Conservation (phyloP, 2,113 vertebrate genomes). For the Clarias gariepinus region DNA sequence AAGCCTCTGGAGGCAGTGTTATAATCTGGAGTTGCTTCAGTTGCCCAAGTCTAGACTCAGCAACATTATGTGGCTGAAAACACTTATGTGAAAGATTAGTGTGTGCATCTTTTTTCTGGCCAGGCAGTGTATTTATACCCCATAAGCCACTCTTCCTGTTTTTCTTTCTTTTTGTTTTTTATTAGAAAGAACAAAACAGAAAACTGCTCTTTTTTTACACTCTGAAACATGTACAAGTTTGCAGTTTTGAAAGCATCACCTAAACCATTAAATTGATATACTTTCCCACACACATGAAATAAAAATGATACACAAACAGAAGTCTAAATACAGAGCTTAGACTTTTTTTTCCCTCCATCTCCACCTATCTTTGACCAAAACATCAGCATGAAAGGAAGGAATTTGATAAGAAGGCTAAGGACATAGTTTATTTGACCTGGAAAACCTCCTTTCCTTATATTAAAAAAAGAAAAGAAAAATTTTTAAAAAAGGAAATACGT, state of each 20-base stretch:
- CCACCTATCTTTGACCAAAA: not conserved
- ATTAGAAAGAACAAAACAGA: too few species aligned
- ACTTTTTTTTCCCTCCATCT: not conserved
- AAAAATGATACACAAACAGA: not conserved
- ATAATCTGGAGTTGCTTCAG: too few species aligned
- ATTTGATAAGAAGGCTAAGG: not conserved
- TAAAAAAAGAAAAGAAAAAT: not conserved
- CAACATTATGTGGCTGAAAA: too few species aligned
- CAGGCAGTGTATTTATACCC: not conserved
- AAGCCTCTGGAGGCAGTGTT: too few species aligned
- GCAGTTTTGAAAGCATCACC: too few species aligned
- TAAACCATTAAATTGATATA: too few species aligned
- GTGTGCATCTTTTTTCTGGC: too few species aligned
- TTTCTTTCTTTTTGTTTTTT: not conserved
- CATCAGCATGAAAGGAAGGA: constrained; percentile 22
- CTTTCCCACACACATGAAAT: not conserved
- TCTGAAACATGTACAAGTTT: too few species aligned
- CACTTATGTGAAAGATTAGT: too few species aligned
- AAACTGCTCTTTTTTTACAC: too few species aligned
- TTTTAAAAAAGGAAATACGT: not conserved
- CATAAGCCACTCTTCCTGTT: not conserved
- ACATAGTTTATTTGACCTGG: constrained; percentile 14
- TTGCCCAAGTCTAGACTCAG: too few species aligned
- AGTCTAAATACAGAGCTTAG: not conserved
- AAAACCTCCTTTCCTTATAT: constrained; percentile 7